A percentile compares a stretch with the other conserved stretches of the same genome.
Conservation (phyloP, 2,113 vertebrate genomes). For the Melanerpes aurifrons region DNA sequence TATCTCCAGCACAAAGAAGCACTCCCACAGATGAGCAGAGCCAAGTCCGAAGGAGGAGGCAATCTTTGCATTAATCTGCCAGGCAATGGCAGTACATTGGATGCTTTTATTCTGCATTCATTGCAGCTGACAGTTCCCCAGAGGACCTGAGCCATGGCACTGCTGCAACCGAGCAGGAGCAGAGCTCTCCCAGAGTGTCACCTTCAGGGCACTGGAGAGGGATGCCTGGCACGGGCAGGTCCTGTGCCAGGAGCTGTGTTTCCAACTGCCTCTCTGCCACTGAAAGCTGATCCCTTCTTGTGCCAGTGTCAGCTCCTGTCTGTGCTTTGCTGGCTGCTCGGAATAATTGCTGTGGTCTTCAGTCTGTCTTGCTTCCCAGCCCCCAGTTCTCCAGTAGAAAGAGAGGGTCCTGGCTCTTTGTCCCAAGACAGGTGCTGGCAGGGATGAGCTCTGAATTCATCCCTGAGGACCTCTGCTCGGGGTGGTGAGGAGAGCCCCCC, state of each 20-base stretch:
- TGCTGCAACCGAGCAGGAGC: background rate
- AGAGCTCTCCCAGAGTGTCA: background rate
- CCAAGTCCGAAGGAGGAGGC: background rate
- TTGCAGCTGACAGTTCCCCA: constrained; percentile 8
- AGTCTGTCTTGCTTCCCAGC: background rate
- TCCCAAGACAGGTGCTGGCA: background rate
- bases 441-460: background rate
- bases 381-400: background rate
- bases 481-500: background rate
- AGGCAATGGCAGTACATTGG: background rate
- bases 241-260: background rate
- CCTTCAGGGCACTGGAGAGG: background rate
- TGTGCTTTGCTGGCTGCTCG: background rate
- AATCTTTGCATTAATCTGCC: constrained; percentile 18
- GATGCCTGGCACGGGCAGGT: background rate
- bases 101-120: background rate
- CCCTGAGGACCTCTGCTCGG: background rate
- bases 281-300: background rate
- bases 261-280: background rate
- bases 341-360: background rate
- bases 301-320: background rate
- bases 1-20: background rate
- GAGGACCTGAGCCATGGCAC: background rate
- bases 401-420: background rate
- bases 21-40: background rate